Base-by-base conservation (phyloP, 1,140 invertebrate genomes). In the Limonius californicus region DNA sequence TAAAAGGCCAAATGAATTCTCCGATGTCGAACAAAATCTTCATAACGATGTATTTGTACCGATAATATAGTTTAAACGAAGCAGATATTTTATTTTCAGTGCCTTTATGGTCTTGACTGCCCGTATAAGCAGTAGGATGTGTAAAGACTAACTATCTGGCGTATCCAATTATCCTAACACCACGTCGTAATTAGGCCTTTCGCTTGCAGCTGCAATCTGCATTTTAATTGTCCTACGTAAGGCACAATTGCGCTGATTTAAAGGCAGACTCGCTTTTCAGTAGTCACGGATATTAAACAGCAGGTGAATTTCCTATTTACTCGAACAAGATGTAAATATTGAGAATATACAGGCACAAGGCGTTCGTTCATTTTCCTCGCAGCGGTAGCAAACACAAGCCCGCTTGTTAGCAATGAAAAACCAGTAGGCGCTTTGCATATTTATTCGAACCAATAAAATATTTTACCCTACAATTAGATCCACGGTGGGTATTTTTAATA, bases 281-380 rank as follows among this genome's bases (percentile, higher is more conserved):
- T 50, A 50, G 45, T 50, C 45, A 21, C 45, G 16, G 45, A 19
- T 16, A 21, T 50, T 19, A 50, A 50, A 50, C 45, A 50, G 45
- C 45, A 16, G 45, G 45, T 18, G 19, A 19, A 50, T 50, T 50
- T 50, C 45, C 45, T 50, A 50, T 50, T 50, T 50, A 9, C 19
- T 50, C 35, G 35, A 39, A 39, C 35, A 39, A 39, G 35, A 39
- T 39, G 35, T 39, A 39, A 14, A 39, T 39, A 14, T 39, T 39
- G n/a, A 12, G n/a, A 39, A n/a, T 12, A 39, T 39, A 39, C 35
- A 39, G 35, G 35, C n/a, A 39, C 35, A 39, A 39, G 35, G 35
- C n/a, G n/a, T 39, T 39, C n/a, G 35, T 39, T 39, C 35, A 39
- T 39, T 39, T 39, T 39, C 35, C n/a, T 39, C 35, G 3, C 35